Base-by-base conservation (phyloP, 1,140 invertebrate species). In the Tetranychus urticae region DNA sequence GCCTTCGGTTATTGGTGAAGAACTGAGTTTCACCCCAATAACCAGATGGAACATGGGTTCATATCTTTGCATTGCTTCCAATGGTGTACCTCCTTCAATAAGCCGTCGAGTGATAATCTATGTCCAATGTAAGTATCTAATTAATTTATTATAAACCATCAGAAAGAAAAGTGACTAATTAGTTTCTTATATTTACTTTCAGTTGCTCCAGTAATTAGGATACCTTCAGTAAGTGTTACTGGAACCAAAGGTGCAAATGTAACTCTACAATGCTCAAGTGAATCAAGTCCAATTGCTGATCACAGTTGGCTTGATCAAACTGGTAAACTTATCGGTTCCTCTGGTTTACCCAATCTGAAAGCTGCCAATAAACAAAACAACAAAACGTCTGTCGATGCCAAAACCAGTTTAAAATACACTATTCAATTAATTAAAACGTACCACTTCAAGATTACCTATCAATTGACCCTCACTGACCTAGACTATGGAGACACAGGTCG, bases 21-120 rank as follows among this genome's bases (percentile, higher is more conserved):
- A 79, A 2, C 71, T 92, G 67, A 84, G 88, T 68, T 82, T 92
- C 74, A 79, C 78, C 2, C 77, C 82, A 64, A 88, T 91, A 66
- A 88, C 85, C 39, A 78, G 87, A 59, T 73, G 90, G 60, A 84
- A 88, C 68, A 90, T 90, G 85, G 87, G 87, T 23, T 83, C 82
- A 46, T 90, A 89, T 74, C 77, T 90, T 45, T 90, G 86, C 72
- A 88, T 90, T 62, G 86, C 86, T 14, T 82, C 70, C 52, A 76
- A 78, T 64, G 72, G 74, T 12, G 72, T 78, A 33, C 75, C 74
- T 5, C 76, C 77, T 12, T 71, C 75, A 3, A 85, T 90, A 64
- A 87, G 85, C 71, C 90, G 90, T 73, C 78, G 85, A 70, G 88
- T 91, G 68, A 87, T 88, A 80, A 83, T 92, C 69, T 86, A 85